Evolutionary conservation across 2,888 invertebrate genomes (phyloP).

Genomic region (Portevinia maculata): DNA sequence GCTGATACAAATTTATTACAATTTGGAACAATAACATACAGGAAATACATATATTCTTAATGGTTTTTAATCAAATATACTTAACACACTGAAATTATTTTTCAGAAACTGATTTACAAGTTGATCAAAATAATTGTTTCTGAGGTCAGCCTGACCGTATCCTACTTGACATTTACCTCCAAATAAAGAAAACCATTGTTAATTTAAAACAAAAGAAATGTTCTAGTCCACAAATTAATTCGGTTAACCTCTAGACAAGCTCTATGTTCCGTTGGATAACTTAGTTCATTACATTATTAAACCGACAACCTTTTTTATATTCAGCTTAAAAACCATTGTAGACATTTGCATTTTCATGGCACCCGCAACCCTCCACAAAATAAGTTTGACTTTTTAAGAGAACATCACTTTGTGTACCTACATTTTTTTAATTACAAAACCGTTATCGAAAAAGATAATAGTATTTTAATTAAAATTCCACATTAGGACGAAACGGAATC

Average conservation of each 20-base stretch:
- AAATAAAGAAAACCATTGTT: too few species aligned
- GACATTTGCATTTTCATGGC: neutral
- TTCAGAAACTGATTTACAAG: too few species aligned
- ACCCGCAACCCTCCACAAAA: neutral
- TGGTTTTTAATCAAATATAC: too few species aligned
- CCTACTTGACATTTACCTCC: too few species aligned
- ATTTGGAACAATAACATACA: too few species aligned
- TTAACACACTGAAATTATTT: too few species aligned
- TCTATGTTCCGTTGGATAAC: neutral
- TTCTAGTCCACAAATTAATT: too few species aligned
- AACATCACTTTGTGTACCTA: slow-evolving; percentile 21
- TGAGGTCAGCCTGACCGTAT: too few species aligned
- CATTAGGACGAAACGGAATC: neutral
- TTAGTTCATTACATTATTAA: neutral
- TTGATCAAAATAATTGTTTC: too few species aligned
- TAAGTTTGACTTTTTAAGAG: neutral
- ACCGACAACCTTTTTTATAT: neutral
- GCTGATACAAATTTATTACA: too few species aligned
- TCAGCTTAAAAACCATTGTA: neutral
- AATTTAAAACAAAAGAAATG: too few species aligned
- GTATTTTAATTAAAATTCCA: slow-evolving; percentile 32
- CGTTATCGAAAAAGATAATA: slow-evolving; percentile 1
- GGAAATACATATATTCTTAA: too few species aligned
- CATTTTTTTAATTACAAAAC: slow-evolving; percentile 22
- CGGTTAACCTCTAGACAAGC: neutral